Evolutionary conservation across 2,888 invertebrate species (phyloP).

Genomic region (Dryobotodes eremita): DNA sequence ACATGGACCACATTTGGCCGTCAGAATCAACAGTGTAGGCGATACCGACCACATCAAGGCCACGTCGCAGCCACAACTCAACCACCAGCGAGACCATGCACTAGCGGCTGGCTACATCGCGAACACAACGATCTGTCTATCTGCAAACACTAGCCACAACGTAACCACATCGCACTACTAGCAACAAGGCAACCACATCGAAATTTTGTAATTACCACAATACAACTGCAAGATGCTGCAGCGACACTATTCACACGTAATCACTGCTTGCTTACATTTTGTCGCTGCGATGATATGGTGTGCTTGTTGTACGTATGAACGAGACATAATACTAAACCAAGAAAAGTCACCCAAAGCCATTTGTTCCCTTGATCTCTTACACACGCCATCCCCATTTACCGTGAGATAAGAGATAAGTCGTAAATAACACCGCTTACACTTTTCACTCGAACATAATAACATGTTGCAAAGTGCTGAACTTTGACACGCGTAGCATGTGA

Average conservation of each 20-base stretch:
- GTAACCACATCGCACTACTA: neutral
- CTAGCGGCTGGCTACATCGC: neutral
- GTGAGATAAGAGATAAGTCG: constrained; percentile 50
- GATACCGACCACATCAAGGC: neutral
- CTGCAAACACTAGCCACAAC: neutral
- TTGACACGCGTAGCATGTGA: constrained; percentile 54
- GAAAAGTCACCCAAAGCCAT: constrained; percentile 14
- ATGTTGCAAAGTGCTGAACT: constrained; percentile 59
- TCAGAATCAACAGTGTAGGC: neutral
- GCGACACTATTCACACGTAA: too few species aligned
- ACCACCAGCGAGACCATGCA: neutral
- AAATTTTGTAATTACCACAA: neutral
- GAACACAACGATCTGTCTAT: neutral
- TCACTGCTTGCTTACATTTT: neutral
- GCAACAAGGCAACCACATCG: neutral
- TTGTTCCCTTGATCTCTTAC: constrained; percentile 8
- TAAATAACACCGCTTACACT: constrained; percentile 55
- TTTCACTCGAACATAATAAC: constrained; percentile 52
- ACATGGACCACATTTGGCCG: neutral
- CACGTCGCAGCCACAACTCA: neutral
- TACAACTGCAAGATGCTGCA: neutral
- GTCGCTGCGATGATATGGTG: neutral
- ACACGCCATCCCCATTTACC: neutral
- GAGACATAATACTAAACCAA: neutral
- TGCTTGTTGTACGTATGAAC: neutral